Conservation (phyloP, 2,888 invertebrate species). For the Hirtodrosophila trivittata region DNA sequence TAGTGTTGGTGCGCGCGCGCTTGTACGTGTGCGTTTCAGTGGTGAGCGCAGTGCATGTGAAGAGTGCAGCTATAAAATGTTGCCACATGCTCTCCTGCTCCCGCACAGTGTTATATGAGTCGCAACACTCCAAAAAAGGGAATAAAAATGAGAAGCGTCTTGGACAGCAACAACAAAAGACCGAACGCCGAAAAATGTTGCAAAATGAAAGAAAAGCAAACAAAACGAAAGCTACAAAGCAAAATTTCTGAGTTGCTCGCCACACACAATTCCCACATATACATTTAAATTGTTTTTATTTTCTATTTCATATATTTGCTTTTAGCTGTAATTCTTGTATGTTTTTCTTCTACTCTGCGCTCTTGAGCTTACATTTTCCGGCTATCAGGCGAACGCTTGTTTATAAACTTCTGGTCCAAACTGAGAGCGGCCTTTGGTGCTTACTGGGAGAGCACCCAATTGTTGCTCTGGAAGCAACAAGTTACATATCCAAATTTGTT, state of each 20-base stretch:
- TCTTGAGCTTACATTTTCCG: conserved; percentile 57
- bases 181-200: conserved; percentile 75
- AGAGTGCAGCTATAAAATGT: conserved; percentile 74
- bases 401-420: conserved; percentile 47
- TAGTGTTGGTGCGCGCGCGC: conserved; percentile 41
- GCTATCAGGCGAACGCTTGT: conserved; percentile 53
- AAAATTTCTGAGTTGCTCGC: conserved; percentile 60
- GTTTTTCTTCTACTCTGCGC: conserved; percentile 25
- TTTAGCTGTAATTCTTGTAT: conserved; percentile 49
- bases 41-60: conserved; percentile 69
- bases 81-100: conserved; percentile 59
- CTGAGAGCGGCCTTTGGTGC: conserved; percentile 19
- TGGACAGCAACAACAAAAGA: conserved; percentile 61
- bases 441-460: conserved; percentile 52
- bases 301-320: conserved; percentile 22
- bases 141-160: conserved; percentile 82
- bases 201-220: conserved; percentile 72
- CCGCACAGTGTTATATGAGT: conserved; percentile 82
- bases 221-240: conserved; percentile 57
- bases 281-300: conserved; percentile 61
- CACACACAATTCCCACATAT: conserved; percentile 32
- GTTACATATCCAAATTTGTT: conserved; percentile 31
- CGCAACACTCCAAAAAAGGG: conserved; percentile 84
- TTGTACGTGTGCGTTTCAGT: conserved; percentile 46
- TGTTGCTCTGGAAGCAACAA: conserved; percentile 74